Evolutionary conservation across 2,113 vertebrate genomes (phyloP), one percentile per base, ranked within the genome.

Genomic region (Petrocephalus zakoni): DNA sequence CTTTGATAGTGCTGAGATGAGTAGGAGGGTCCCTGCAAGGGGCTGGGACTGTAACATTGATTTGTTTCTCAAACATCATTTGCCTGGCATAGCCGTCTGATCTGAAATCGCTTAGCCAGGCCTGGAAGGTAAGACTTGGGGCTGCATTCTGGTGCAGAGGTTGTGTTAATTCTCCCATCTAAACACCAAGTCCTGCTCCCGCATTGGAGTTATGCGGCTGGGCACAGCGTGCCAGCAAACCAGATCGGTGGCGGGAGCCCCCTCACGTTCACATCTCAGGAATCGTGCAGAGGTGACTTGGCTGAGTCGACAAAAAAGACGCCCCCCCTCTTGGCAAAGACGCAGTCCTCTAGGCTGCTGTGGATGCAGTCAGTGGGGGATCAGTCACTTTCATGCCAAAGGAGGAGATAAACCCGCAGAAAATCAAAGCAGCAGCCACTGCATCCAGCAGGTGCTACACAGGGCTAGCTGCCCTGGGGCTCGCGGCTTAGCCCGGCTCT

Each of bases 31-130:
- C 51, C 81, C 81, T 85, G 52, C 15, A 17, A 86, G 22, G 29
- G 51, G 51, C 29, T n/a, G 5, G 0, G 25, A 17, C 51, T 25
- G 6, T 55, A 55, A 86, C 56, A 56, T 86, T 55, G 25, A 86
- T 86, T 86, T 56, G 84, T 55, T 86, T 86, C 84, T 86, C 81
- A 22, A n/a, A 53, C 83, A 53, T 85, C 83, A 85, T 85, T 68
- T 53, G 84, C 51, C 47, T 85, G 84, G 29, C 83, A 85, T 6
- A 53, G 51, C 34, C 29, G 29, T 47, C 81, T 83, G 81, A 83
- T 83, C 81, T 83, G 51, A 86, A 87, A 87, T 75, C 46, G 29
- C 42, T 64, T 75, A 51, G 64, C 47, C 61, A 8, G 42, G 84
- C 64, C 64, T 75, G 47, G 85, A 29, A 58, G 58, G 56, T 2